phyloP scores from a whole-genome alignment of 2,113 vertebrate species.

The Bubo bubo region DNA sequence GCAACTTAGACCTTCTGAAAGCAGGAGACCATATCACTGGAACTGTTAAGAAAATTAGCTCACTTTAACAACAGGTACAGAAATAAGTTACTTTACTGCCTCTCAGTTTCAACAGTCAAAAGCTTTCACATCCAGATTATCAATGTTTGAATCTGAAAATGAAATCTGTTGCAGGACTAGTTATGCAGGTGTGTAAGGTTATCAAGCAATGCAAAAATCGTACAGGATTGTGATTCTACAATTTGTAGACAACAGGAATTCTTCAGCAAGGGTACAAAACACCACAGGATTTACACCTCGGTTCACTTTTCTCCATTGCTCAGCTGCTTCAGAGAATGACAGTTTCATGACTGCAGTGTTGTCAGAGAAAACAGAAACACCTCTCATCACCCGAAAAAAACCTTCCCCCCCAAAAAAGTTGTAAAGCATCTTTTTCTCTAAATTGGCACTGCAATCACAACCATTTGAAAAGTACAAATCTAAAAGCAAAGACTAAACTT shows the following conservation, averaged over 20 bases:
- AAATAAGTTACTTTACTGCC: neutral
- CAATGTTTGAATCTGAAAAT: neutral
- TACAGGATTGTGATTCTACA: neutral
- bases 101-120: neutral
- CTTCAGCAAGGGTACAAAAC: neutral
- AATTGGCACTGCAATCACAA: neutral
- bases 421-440: neutral
- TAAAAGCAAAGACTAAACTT: neutral
- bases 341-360: neutral
- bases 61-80: neutral
- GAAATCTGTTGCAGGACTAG: neutral
- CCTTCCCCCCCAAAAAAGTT: accelerated
- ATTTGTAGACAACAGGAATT: accelerated
- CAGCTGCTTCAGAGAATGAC: neutral
- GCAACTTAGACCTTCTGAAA: neutral
- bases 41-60: neutral
- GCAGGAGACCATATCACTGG: accelerated
- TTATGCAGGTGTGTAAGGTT: neutral
- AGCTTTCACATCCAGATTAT: neutral
- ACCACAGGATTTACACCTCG: neutral
- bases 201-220: neutral
- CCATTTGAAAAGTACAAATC: neutral
- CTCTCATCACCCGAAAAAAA: neutral
- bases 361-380: neutral
- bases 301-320: neutral